Percentiles rank a stretch among this genome's conserved stretches.
Conservation (phyloP, 1,140 invertebrate genomes). For the Sweltsa coloradensis region DNA sequence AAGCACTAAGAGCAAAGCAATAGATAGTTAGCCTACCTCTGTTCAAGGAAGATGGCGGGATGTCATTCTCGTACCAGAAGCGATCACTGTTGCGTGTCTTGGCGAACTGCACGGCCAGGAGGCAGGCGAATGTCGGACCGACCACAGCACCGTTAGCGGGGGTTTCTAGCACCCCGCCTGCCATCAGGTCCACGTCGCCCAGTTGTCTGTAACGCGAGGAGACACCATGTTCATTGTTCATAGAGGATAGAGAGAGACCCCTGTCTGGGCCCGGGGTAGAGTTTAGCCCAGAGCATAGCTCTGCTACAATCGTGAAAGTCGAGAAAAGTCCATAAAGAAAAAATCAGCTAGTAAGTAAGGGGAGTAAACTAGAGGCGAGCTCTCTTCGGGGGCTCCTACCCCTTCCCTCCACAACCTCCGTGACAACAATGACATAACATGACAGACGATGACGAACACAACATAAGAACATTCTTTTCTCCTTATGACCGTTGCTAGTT, state of each 20-base stretch:
- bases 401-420: neutral
- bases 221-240: neutral
- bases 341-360: too few relatives aligned
- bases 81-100: constrained; percentile 70
- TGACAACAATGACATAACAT: constrained; percentile 15
- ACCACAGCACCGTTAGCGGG: constrained; percentile 66
- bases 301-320: neutral
- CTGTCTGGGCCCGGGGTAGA: too few relatives aligned
- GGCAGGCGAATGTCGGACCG: constrained; percentile 76
- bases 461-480: too few relatives aligned
- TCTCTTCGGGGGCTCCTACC: too few relatives aligned
- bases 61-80: constrained; percentile 94
- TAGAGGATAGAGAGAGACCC: too few relatives aligned
- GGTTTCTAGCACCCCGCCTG: constrained; percentile 73
- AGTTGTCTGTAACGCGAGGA: constrained; percentile 38
- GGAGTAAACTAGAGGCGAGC: too few relatives aligned
- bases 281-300: too few relatives aligned
- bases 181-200: constrained; percentile 77
- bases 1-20: too few relatives aligned
- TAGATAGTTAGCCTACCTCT: too few relatives aligned
- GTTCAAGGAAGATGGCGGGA: constrained; percentile 75
- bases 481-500: too few relatives aligned
- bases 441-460: too few relatives aligned
- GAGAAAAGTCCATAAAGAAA: neutral
- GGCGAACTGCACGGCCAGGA: constrained; percentile 67